These are phyloP conservation scores for Eutolmus rufibarbis DNA, from an alignment of 2,888 invertebrate species.

Conservation along the genomic window DNA sequence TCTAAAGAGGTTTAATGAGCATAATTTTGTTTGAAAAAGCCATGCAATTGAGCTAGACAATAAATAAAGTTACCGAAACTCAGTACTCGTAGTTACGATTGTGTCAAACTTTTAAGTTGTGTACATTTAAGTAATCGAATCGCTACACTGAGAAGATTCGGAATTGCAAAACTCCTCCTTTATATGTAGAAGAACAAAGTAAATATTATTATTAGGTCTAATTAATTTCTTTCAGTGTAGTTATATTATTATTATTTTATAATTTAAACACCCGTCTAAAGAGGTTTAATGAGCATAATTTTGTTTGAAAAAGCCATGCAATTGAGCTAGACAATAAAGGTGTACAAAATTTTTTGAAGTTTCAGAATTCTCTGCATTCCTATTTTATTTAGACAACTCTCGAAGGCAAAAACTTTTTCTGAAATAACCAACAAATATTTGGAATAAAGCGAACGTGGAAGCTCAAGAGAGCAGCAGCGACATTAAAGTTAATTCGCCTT, in stretches of 20 bases:
- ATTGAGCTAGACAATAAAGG: background rate
- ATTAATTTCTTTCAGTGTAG: too few relatives aligned
- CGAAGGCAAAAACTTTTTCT: background rate
- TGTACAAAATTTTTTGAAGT: background rate
- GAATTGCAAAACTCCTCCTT: too few relatives aligned
- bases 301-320: background rate
- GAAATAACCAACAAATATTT: background rate
- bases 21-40: background rate
- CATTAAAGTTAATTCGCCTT: background rate
- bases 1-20: background rate
- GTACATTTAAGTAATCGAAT: too few relatives aligned
- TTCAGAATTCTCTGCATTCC: background rate
- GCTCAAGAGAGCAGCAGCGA: background rate
- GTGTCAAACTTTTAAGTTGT: too few relatives aligned
- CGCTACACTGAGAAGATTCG: too few relatives aligned
- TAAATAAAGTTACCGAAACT: background rate
- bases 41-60: background rate
- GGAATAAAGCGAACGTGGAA: background rate
- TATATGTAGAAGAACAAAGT: too few relatives aligned
- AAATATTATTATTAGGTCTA: too few relatives aligned
- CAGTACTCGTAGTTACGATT: too few relatives aligned
- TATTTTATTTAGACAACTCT: background rate
- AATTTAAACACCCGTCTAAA: too few relatives aligned
- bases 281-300: background rate
- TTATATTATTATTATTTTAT: background rate